Base-by-base conservation (phyloP, 2,797 vertebrate species). In the Falco biarmicus region DNA sequence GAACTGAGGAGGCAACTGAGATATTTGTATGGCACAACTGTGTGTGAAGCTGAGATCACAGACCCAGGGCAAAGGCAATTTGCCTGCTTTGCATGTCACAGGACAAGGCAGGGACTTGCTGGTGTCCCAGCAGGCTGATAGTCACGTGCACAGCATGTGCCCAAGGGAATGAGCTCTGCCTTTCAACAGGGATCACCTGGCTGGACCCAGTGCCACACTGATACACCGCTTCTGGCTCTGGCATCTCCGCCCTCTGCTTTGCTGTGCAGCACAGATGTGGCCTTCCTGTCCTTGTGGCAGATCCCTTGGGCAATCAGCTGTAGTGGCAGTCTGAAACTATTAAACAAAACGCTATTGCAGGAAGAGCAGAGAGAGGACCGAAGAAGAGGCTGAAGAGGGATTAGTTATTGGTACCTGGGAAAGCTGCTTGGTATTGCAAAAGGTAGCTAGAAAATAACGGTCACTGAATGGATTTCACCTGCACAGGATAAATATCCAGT, bases 261-360 rank as follows among this genome's bases (percentile, higher is more conserved):
- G 53, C 15, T 64, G 26, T 24, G 51, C 3, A 0, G 9, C 0
- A 3, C 26, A 66, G 69, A 63, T 0, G 0, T 24, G 12, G 14
- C 6, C 12, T 4, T 90, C 15, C 25, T 2, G 0, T 32, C 34
- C 29, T 26, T n/a, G 10, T 43, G n/a, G 56, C 34, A 74, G 20
- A 43, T 64, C 19, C 10, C 47, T 65, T 15, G 26, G 69, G 13
- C 32, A 61, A 61, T 22, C 43, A 64, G 16, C 34, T 12, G 6
- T 14, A 7, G 32, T 45, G 32, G 21, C n/a, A 41, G 21, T 28
- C n/a, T 65, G 66, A 65, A 73, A 25, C 31, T 43, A 25, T 24
- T 50, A 47, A 51, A 71, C 6, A 65, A 79, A 64, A 16, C 0
- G 1, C 7, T 78, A 10, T 4, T 48, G 37, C 25, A 50, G 60